Percentiles rank a stretch among this genome's conserved stretches.
Evolutionary conservation across 2,113 vertebrate species (phyloP).

Genomic region (Ptychochromis oligacanthus): DNA sequence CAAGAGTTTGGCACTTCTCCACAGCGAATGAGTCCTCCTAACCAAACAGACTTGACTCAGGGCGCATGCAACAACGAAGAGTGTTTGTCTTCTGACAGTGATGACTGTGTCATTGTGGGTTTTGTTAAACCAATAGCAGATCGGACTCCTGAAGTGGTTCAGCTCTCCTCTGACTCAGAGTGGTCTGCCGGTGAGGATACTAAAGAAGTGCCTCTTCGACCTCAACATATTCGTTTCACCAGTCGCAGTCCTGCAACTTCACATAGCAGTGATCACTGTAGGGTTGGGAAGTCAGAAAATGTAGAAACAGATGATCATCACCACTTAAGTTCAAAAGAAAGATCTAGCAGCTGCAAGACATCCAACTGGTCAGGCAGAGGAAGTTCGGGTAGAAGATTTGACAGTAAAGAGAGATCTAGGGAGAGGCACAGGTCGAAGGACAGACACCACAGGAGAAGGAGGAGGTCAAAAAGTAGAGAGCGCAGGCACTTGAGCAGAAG

Average conservation of each 20-base stretch:
- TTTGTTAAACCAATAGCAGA: constrained; percentile 90
- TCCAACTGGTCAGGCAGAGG: constrained; percentile 37
- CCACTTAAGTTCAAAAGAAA: constrained; percentile 23
- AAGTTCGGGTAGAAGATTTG: constrained; percentile 61
- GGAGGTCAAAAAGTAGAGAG: constrained; percentile 76
- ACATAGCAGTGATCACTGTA: constrained; percentile 54
- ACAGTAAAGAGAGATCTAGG: constrained; percentile 66
- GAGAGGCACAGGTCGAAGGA: constrained; percentile 75
- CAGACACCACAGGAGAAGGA: constrained; percentile 74
- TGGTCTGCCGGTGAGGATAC: constrained; percentile 78
- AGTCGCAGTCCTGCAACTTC: constrained; percentile 79
- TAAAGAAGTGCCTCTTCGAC: constrained; percentile 69
- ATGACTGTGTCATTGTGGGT: constrained; percentile 91
- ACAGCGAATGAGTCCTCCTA: constrained; percentile 35
- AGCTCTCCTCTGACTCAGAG: constrained; percentile 93
- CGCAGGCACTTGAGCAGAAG: constrained; percentile 75
- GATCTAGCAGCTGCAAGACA: constrained; percentile 25
- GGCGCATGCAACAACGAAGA: constrained; percentile 55
- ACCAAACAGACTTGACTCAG: constrained; percentile 42
- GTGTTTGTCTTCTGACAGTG: constrained; percentile 76
- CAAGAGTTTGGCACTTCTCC: constrained; percentile 30
- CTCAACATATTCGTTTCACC: constrained; percentile 79
- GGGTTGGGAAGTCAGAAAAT: constrained; percentile 61
- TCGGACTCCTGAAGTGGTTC: constrained; percentile 93
- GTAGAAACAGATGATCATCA: constrained; percentile 17